Evolutionary conservation across 2,888 invertebrate genomes (phyloP), one percentile per base, ranked within the genome.

Genomic region (Bibio marci): DNA sequence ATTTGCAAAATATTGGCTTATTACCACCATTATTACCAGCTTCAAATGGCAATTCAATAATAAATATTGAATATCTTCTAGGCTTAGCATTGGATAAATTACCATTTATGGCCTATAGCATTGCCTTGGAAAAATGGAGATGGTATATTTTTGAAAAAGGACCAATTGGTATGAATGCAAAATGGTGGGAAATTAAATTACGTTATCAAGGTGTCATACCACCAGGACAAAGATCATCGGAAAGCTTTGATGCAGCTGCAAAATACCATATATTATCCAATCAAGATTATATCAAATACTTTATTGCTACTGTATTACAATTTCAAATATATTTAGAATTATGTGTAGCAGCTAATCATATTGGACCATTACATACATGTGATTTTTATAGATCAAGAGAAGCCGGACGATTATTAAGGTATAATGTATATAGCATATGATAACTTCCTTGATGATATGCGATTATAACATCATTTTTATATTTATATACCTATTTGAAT

Each of bases 291-390:
- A 67, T 68, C 47, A 79, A 83, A 54, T 88, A 88, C 57, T 88
- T 87, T 55, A 73, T 88, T 3, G 79, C 81, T 1, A 71, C 79
- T 14, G 65, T 88, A 5, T 60, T 88, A 40, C 85, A 90, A 63
- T 90, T 88, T 63, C 88, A 88, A 65, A 70, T 90, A 37, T 81
- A 78, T 54, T 75, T 82, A 48, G 73, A 80, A 30, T 63, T 88
- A 41, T 90, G 88, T 52, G 56, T 65, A 2, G 80, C 72, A 3
- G 69, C 83, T 0, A 80, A 79, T 0, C 78, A 85, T 49, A 54
- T 58, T 0, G 79, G 77, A 1, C 80, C 81, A 12, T 62, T 88
- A 37, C 78, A 88, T 52, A 75, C 74, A 28, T 90, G 88, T 50
- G 85, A 87, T 55, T 67, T 88, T 25, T 83, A 86, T 53, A 62